A percentile compares a stretch with the other conserved stretches of the same genome.
These are phyloP conservation scores for Pachymerium ferrugineum DNA, from an alignment of 2,888 invertebrate genomes.

Conservation along the genomic window DNA sequence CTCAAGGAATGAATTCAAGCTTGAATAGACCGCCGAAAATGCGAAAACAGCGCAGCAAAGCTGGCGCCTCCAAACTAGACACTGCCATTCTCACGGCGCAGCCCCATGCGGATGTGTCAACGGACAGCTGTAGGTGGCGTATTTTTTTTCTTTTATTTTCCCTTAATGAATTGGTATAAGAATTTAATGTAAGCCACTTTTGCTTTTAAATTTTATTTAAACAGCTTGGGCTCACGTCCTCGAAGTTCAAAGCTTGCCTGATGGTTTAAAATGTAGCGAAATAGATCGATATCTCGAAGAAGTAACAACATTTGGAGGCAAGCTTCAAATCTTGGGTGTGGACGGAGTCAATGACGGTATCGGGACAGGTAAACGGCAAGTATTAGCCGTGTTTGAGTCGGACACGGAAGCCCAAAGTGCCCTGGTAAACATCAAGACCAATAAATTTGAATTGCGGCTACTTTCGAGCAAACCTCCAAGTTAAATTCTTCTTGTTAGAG, in stretches of 20 bases:
- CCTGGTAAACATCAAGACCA: slow-evolving; percentile 39
- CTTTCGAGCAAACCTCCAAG: slow-evolving; percentile 29
- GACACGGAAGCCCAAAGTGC: slow-evolving; percentile 40
- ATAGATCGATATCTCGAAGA: slow-evolving; percentile 39
- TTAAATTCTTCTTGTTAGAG: slow-evolving; percentile 32
- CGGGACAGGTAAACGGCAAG: slow-evolving; percentile 37
- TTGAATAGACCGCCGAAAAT: slow-evolving; percentile 38
- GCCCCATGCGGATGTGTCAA: slow-evolving; percentile 26
- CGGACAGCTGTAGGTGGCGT: slow-evolving; percentile 29
- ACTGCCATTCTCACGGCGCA: slow-evolving; percentile 31
- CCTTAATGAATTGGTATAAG: neutral
- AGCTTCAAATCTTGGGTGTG: slow-evolving; percentile 37
- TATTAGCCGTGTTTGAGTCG: slow-evolving; percentile 39
- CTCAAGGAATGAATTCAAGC: slow-evolving; percentile 36
- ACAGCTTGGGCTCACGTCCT: slow-evolving; percentile 37
- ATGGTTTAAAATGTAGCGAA: slow-evolving; percentile 39
- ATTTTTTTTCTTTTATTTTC: neutral
- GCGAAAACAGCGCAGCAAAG: slow-evolving; percentile 39
- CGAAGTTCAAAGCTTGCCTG: slow-evolving; percentile 40
- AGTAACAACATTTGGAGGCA: slow-evolving; percentile 39
- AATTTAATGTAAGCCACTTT: neutral
- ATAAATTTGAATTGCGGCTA: slow-evolving; percentile 39
- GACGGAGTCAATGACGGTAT: slow-evolving; percentile 37
- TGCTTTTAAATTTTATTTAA: neutral
- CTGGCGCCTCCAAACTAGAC: slow-evolving; percentile 30